Percentiles rank a stretch among this genome's conserved stretches.
These are phyloP conservation scores for Orestias chungarensis DNA, from an alignment of 2,797 vertebrate species.

Conservation along the genomic window DNA sequence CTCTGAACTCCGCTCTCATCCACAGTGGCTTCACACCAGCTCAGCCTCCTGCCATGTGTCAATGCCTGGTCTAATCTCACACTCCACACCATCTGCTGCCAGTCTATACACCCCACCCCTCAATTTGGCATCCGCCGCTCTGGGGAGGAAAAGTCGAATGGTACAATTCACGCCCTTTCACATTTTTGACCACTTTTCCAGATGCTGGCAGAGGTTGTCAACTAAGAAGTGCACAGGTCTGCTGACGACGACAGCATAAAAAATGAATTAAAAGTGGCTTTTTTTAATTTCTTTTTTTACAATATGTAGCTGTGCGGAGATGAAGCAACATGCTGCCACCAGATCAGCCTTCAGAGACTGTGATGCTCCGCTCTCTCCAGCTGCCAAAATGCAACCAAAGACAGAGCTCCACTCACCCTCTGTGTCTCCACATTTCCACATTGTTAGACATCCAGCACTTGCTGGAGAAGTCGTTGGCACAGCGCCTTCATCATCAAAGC, in stretches of 20 bases:
- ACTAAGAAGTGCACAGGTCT: conserved; percentile 17
- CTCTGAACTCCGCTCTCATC: conserved; percentile 59
- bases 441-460: conserved; percentile 7
- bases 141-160: conserved; percentile 46
- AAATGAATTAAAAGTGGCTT: neutral
- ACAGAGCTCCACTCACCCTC: conserved; percentile 17
- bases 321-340: conserved; percentile 4
- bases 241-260: conserved; percentile 1
- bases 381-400: conserved; percentile 20
- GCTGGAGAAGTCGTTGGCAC: neutral
- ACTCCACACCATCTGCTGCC: conserved; percentile 71
- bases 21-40: conserved; percentile 64
- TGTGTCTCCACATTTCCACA: conserved; percentile 2
- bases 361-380: conserved; percentile 18
- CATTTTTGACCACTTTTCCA: conserved; percentile 54
- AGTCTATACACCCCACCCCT: conserved; percentile 13
- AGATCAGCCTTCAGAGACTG: conserved; percentile 14
- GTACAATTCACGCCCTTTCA: conserved; percentile 50
- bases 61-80: conserved; percentile 66
- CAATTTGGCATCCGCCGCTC: conserved; percentile 59
- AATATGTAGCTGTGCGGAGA: conserved; percentile 4
- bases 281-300: neutral
- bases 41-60: conserved; percentile 63
- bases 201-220: conserved; percentile 39
- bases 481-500: neutral